Evolutionary conservation across 2,797 vertebrate species (phyloP).

Genomic region (Argya squamiceps): DNA sequence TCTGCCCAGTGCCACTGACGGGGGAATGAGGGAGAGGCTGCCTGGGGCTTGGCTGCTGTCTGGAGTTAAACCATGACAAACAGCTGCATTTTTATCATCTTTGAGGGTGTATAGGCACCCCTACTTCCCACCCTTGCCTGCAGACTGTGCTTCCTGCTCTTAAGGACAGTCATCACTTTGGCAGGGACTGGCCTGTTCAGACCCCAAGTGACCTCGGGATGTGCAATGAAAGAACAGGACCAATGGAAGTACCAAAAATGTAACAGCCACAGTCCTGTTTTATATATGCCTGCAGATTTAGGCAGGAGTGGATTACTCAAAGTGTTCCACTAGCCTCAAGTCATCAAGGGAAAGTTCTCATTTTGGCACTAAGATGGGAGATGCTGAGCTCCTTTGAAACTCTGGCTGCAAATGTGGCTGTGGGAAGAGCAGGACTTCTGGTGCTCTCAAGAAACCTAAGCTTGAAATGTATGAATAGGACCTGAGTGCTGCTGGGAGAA

Average conservation of each 20-base stretch:
- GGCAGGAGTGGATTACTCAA: background rate
- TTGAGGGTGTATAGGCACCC: background rate
- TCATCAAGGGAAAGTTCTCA: background rate
- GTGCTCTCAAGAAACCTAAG: background rate
- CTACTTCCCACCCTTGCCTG: background rate
- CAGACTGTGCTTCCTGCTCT: background rate
- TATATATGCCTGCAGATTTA: background rate
- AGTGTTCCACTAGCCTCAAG: background rate
- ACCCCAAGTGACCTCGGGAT: accelerated
- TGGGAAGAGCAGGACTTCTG: background rate
- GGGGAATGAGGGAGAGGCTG: accelerated
- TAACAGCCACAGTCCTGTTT: background rate
- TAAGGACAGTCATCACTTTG: background rate
- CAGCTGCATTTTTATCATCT: background rate
- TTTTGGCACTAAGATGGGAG: background rate
- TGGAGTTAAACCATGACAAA: background rate
- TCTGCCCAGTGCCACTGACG: background rate
- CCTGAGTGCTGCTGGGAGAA: background rate
- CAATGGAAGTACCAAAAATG: background rate
- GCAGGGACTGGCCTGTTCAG: background rate
- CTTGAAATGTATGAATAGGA: background rate
- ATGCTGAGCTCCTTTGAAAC: background rate
- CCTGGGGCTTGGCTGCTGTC: background rate
- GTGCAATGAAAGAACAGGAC: background rate
- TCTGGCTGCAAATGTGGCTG: background rate